phyloP scores from a whole-genome alignment of 2,113 vertebrate genomes.

The Podarcis cretensis region DNA sequence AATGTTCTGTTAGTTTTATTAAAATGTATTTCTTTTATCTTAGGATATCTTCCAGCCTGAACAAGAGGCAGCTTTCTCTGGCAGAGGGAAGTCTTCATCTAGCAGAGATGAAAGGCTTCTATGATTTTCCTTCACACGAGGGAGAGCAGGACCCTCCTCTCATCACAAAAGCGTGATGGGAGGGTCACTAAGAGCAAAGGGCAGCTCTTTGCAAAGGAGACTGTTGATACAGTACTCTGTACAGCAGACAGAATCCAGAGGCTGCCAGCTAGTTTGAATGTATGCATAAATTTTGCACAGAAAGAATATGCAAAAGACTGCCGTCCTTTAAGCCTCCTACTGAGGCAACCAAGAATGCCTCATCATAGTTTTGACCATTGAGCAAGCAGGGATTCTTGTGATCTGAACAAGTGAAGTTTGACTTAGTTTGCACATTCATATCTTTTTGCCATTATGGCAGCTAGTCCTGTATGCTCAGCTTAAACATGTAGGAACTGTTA shows the following conservation, averaged over 20 bases:
- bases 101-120: slow-evolving; percentile 9
- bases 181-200: not conserved
- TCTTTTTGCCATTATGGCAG: not conserved
- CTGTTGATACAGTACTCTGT: not conserved
- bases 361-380: not conserved
- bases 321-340: too few species aligned
- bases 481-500: not conserved
- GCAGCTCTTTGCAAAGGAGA: not conserved
- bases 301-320: not conserved
- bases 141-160: not conserved
- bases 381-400: not conserved
- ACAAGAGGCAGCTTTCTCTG: slow-evolving; percentile 18
- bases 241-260: not conserved
- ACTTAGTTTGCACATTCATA: not conserved
- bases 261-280: not conserved
- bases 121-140: not conserved
- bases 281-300: not conserved
- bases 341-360: not conserved
- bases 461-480: not conserved
- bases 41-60: not conserved
- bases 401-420: not conserved
- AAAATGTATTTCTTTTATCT: slow-evolving; percentile 20
- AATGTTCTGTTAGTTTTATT: slow-evolving; percentile 37
- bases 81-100: not conserved
- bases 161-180: not conserved